A percentile compares a stretch with the other conserved stretches of the same genome.
Conservation (phyloP, 2,888 invertebrate species). For the Melanargia galathea region DNA sequence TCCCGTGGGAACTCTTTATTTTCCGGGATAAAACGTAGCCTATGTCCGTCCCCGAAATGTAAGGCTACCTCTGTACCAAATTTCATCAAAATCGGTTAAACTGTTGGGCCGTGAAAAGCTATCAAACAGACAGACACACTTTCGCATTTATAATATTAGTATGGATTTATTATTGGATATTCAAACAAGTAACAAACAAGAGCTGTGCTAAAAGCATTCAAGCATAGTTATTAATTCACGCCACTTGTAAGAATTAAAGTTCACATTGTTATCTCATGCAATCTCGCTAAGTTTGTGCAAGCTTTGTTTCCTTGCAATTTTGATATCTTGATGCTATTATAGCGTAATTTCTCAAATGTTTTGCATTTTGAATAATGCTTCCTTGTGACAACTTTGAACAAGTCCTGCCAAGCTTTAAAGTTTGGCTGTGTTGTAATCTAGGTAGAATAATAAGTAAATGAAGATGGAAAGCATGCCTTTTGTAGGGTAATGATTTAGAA, state of each 20-base stretch:
- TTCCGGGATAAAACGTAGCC: too few species aligned
- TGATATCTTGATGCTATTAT: conserved; percentile 21
- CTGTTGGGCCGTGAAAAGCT: too few species aligned
- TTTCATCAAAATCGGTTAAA: too few species aligned
- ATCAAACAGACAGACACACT: too few species aligned
- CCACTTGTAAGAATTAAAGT: conserved; percentile 25
- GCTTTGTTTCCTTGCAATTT: conserved; percentile 19
- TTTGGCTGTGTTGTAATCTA: background rate
- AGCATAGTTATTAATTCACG: conserved; percentile 22
- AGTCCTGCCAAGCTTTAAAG: background rate
- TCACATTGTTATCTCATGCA: conserved; percentile 19
- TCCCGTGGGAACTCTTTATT: too few species aligned
- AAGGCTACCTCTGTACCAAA: too few species aligned
- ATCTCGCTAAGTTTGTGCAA: conserved; percentile 15
- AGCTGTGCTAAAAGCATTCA: conserved; percentile 17
- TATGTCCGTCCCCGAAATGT: too few species aligned
- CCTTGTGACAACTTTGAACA: conserved; percentile 6
- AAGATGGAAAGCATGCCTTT: too few species aligned
- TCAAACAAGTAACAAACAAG: background rate
- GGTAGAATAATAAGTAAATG: background rate
- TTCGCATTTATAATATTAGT: too few species aligned
- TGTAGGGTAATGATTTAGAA: too few species aligned
- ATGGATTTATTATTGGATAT: background rate
- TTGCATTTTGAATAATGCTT: conserved; percentile 9
- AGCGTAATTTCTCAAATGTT: conserved; percentile 12